These are phyloP conservation scores for Sciaenops ocellatus DNA, from an alignment of 2,797 vertebrate species.

Conservation along the genomic window DNA sequence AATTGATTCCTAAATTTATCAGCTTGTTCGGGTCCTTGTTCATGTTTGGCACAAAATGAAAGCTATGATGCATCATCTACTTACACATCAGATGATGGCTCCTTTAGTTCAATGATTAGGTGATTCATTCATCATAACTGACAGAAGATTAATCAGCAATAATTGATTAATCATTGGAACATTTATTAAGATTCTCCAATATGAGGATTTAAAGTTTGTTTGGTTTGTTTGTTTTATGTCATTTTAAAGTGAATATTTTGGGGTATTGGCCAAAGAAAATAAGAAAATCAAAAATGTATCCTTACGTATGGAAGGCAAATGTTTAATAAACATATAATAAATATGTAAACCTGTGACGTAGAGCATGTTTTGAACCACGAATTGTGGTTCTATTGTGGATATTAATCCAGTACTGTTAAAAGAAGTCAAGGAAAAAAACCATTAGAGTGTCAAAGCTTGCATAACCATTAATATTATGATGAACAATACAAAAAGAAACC, in stretches of 20 bases:
- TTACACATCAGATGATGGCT: not conserved
- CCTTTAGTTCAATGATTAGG: not conserved
- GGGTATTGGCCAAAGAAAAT: not conserved
- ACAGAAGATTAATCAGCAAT: not conserved
- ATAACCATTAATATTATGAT: no score
- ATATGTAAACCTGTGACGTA: no score
- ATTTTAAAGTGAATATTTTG: not conserved
- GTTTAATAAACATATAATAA: no score
- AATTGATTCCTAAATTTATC: not conserved
- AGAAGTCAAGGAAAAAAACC: no score
- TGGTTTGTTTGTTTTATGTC: not conserved
- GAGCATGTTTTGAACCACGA: no score
- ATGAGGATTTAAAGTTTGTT: not conserved
- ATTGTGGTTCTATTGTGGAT: no score
- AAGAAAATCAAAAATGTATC: not conserved
- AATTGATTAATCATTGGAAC: not conserved
- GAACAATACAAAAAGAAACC: not conserved
- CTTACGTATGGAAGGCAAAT: no score
- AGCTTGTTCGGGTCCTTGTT: no score
- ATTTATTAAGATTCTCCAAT: not conserved
- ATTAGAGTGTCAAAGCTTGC: no score
- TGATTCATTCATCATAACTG: no score
- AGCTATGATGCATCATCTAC: not conserved
- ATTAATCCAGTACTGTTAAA: no score
- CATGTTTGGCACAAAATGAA: no score